Base-by-base conservation (phyloP, 2,797 vertebrate species). In the Takifugu ocellatus region DNA sequence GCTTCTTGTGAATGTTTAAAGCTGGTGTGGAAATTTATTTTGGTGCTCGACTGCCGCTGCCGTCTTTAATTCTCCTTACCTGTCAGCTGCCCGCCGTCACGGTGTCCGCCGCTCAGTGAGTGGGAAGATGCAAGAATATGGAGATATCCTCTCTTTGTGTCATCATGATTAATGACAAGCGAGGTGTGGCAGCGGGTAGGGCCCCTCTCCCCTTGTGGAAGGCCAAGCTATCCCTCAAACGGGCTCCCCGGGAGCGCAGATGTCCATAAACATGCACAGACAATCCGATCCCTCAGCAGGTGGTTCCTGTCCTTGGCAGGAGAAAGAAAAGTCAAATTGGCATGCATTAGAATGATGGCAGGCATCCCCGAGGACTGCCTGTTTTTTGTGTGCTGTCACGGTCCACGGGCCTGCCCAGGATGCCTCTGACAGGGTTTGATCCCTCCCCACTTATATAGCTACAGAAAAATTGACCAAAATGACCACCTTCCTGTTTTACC, bases 221-320 rank as follows among this genome's bases (percentile, higher is more conserved):
- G 51, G 14, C 52, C 48, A 42, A 83, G 79, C 84, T 53, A 85
- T 90, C 85, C 74, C 77, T 87, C 76, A 81, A 67, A 51, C 61
- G 8, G 48, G 48, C 59, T 66, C 78, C 79, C 81, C 64, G 43
- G 74, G 84, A 46, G 83, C 65, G 15, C 50, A 75, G 70, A 53
- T 67, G 65, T 82, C 80, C 86, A 83, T 88, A 91, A 88, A 89
- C 81, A 87, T 83, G 82, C 79, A 74, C 84, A 88, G 87, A 84
- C 87, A 89, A 88, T 85, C 77, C 61, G 71, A 80, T 81, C 78
- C 63, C 87, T 85, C 83, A 76, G 84, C 87, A 89, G 89, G 88
- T 90, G 88, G 85, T 70, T 67, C 61, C 78, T 86, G 90, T 90
- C 89, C 90, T 89, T 87, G 85, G 82, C 75, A 56, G 55, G 63